These are phyloP conservation scores for Festucalex cinctus DNA, from an alignment of 2,113 vertebrate genomes.

Conservation along the genomic window DNA sequence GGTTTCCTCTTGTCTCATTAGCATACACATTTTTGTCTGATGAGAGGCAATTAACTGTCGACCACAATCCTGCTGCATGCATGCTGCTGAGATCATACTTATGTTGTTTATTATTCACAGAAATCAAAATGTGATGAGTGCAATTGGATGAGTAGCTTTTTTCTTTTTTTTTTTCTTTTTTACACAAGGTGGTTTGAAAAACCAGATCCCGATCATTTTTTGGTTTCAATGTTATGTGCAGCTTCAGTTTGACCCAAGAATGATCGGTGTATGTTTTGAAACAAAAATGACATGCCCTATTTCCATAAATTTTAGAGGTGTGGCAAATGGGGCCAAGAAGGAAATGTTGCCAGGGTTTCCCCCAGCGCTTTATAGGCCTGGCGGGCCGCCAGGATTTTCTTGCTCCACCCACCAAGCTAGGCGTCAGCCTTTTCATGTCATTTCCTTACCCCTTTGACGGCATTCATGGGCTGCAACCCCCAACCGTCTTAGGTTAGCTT, in stretches of 20 bases:
- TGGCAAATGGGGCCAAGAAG: neutral
- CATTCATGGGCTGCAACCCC: no score
- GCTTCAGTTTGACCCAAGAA: neutral
- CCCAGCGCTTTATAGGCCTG: no score
- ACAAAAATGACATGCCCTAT: neutral
- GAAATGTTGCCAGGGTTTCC: neutral
- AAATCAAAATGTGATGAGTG: neutral
- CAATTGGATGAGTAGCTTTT: neutral
- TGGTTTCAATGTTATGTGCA: neutral
- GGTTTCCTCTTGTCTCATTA: constrained; percentile 43
- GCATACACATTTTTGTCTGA: neutral
- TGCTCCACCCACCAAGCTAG: no score
- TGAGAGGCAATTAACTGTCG: constrained; percentile 29
- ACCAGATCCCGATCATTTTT: no score
- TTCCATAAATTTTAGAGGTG: neutral
- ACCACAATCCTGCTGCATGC: neutral
- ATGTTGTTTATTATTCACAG: neutral
- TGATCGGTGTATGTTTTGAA: neutral
- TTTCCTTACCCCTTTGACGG: no score
- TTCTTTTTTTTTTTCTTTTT: no score
- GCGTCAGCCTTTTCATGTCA: no score
- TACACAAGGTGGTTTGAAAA: no score
- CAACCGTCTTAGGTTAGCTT: no score
- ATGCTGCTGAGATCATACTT: constrained; percentile 14
- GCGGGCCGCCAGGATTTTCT: no score